Base-by-base conservation (phyloP, 2,113 vertebrate genomes). In the Phaetusa simplex region DNA sequence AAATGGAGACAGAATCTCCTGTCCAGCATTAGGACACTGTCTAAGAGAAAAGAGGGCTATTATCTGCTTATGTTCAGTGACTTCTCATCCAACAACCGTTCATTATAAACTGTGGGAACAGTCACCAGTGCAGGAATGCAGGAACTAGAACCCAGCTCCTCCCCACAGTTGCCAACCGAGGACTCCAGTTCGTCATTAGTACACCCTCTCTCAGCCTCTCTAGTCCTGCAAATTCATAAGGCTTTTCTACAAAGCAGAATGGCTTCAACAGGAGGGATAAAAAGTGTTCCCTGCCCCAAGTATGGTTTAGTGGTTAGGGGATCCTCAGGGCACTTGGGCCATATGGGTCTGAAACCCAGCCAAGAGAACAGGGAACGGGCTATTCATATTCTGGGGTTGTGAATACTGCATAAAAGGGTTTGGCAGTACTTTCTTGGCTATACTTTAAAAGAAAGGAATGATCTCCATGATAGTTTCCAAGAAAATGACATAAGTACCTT, bases 401-500 rank as follows among this genome's bases (percentile, higher is more conserved):
- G 78, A 90, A 49, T 80, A 72, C 24, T 8, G 81, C 24, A 20
- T 90, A 53, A 87, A 96, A 94, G 59, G 78, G 70, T 86, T 95
- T 97, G 95, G 95, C 96, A 97, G 87, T 4, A 40, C 53, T 95
- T 91, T 95, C 93, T 77, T 97, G 96, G 96, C 96, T 77, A 62
- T 66, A 65, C 84, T 95, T 96, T 73, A 91, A 96, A 96, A 88
- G 93, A 85, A 91, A 90, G 87, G 74, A 95, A 96, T 42, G 85
- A 72, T 95, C 66, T 66, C 82, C 71, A 38, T 12, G 23, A 53
- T 42, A 16, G 87, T 86, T 96, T 96, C 96, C 96, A 96, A 93
- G 95, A 96, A 97, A 96, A 95, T 95, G 66, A 97, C 87, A 85
- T 94, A 96, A 96, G 71, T 92, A 96, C 92, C 90, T 97, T 92